phyloP scores from a whole-genome alignment of 1,140 invertebrate species.

The Melitaea cinxia region DNA sequence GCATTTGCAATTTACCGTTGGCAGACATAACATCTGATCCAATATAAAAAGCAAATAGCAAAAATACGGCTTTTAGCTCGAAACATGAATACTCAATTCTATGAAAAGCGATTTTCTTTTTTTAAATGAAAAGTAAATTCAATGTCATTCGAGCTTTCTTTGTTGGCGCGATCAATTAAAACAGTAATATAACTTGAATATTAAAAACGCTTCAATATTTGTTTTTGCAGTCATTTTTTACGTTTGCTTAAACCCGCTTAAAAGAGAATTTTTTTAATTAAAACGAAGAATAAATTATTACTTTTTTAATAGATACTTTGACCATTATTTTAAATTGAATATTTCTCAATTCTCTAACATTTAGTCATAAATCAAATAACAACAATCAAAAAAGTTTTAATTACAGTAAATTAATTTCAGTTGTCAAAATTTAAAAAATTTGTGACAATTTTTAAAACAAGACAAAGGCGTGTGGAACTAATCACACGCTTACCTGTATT shows the following conservation, averaged over 20 bases:
- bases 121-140: slow-evolving; percentile 46
- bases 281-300: neutral
- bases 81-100: slow-evolving; percentile 41
- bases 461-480: no score
- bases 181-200: slow-evolving; percentile 42
- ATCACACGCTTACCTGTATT: no score
- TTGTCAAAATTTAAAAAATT: no score
- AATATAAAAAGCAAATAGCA: slow-evolving; percentile 34
- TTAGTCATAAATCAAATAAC: no score
- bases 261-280: neutral
- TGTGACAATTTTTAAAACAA: no score
- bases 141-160: slow-evolving; percentile 49
- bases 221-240: slow-evolving; percentile 5
- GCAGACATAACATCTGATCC: slow-evolving; percentile 17
- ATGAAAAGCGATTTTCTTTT: slow-evolving; percentile 42
- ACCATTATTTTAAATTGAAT: no score
- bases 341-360: no score
- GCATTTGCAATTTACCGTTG: neutral
- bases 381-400: no score
- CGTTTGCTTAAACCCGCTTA: neutral
- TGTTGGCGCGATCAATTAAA: slow-evolving; percentile 61
- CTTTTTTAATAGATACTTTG: no score
- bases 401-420: no score
- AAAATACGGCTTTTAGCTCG: slow-evolving; percentile 36
- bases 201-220: slow-evolving; percentile 11